phyloP scores from a whole-genome alignment of 2,113 vertebrate species.

The Corythornis vintsioides region DNA sequence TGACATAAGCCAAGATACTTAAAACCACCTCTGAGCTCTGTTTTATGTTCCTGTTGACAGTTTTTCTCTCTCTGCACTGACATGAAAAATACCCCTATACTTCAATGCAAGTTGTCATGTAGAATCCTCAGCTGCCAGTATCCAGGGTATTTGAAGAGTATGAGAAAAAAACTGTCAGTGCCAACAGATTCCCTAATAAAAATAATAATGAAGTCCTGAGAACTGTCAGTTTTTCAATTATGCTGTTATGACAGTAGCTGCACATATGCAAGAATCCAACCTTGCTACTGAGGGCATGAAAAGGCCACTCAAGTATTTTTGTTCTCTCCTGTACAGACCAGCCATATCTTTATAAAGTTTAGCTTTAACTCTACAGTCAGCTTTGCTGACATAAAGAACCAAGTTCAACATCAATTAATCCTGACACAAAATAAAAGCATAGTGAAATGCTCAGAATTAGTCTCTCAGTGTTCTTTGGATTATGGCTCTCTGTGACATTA shows the following conservation, averaged over 20 bases:
- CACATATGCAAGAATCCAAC: background rate
- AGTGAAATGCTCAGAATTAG: conserved; percentile 36
- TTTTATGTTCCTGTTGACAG: conserved; percentile 35
- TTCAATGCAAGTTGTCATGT: conserved; percentile 6
- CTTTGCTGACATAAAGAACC: background rate
- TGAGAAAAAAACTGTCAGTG: conserved; percentile 43
- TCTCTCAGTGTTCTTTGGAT: conserved; percentile 16
- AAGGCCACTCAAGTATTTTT: background rate
- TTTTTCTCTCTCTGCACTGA: conserved; percentile 29
- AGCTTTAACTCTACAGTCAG: background rate
- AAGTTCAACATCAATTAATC: conserved; percentile 55
- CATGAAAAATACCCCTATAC: conserved; percentile 26
- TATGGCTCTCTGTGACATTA: conserved; percentile 62
- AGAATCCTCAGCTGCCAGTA: conserved; percentile 44
- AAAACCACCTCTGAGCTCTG: conserved; percentile 11
- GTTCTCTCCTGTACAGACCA: background rate
- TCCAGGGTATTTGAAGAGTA: background rate
- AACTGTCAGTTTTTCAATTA: conserved; percentile 44
- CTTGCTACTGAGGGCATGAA: background rate
- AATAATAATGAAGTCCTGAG: conserved; percentile 56
- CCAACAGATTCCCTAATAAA: conserved; percentile 44
- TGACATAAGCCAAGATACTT: conserved; percentile 29
- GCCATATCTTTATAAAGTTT: conserved; percentile 10
- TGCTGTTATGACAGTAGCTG: background rate
- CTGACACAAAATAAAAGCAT: background rate